Base-by-base conservation (phyloP, 2,113 vertebrate genomes). In the Mus spicilegus region DNA sequence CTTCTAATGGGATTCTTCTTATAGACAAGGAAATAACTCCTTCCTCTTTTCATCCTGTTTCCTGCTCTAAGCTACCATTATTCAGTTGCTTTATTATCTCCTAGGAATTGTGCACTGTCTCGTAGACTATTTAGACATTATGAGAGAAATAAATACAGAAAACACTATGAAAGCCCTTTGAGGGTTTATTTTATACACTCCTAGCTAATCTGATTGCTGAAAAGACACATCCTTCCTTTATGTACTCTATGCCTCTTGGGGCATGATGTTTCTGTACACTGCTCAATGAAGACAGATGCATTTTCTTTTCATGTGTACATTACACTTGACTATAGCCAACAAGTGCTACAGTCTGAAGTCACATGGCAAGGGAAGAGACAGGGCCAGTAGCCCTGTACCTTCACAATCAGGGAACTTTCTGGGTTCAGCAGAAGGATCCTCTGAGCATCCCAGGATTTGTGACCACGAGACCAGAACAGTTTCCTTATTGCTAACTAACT, bases 1-100 rank as follows among this genome's bases (percentile, higher is more conserved):
- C 28, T 42, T 94, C 70, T 96, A 88, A 63, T 88, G 75, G 91
- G 90, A 81, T 91, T 78, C 54, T 58, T 97, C 76, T 94, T 76
- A 39, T 1, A 88, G 85, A 92, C 77, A 93, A 87, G 87, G 75
- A 93, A 95, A 95, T 95, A 86, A 92, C 63, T 89, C 90, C 65
- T 94, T 87, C 63, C 46, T 51, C n/a, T 77, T 93, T 86, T 42
- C 49, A 87, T 86, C 58, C 26, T 67, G 30, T 69, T 93, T 92
- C 36, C 49, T 77, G 69, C 67, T 88, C 72, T 86, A 49, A 88
- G 54, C 36, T 20, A 30, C 14, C 13, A 26, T 96, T 70, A 81
- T 82, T 94, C 85, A 24, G n/a, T 33, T 76, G 88, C 51, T 36
- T 91, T 89, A 67, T 76, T 70, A 46, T 84, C 56, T 92, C 85